These are phyloP conservation scores for Schrankia costaestrigalis DNA, from an alignment of 2,888 invertebrate species.

Conservation along the genomic window DNA sequence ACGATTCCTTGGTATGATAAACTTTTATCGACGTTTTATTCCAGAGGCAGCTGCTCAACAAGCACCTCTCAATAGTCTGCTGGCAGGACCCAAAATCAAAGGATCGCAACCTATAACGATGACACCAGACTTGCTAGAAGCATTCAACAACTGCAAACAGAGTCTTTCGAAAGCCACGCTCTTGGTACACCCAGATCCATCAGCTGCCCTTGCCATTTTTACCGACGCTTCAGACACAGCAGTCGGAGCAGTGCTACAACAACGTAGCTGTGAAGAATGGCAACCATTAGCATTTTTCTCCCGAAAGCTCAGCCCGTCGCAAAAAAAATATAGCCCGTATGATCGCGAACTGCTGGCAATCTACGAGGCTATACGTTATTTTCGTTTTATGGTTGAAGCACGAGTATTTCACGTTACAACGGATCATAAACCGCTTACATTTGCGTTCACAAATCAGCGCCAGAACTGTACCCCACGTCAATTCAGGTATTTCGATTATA, in stretches of 20 bases:
- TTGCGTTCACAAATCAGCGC: neutral
- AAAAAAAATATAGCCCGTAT: slow-evolving; percentile 45
- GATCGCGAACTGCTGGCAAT: slow-evolving; percentile 50
- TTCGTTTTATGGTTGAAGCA: slow-evolving; percentile 18
- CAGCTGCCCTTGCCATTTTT: neutral
- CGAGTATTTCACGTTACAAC: neutral
- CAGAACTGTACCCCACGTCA: neutral
- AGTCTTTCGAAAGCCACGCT: slow-evolving; percentile 1
- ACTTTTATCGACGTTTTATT: neutral
- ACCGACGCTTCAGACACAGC: neutral
- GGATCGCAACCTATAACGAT: neutral
- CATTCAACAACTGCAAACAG: neutral
- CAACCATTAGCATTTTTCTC: slow-evolving; percentile 1
- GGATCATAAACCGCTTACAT: neutral
- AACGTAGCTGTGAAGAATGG: neutral
- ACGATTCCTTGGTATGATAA: neutral
- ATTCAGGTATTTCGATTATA: neutral
- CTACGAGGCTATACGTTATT: slow-evolving; percentile 44
- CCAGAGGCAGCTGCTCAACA: neutral
- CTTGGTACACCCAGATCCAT: neutral
- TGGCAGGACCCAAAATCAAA: neutral
- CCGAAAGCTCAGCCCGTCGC: slow-evolving; percentile 35
- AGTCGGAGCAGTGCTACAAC: neutral
- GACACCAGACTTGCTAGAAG: neutral
- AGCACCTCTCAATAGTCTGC: neutral